Base-by-base conservation (phyloP, 37 sponge, comb jelly and placozoan species). In the Tethya wilhelma region DNA sequence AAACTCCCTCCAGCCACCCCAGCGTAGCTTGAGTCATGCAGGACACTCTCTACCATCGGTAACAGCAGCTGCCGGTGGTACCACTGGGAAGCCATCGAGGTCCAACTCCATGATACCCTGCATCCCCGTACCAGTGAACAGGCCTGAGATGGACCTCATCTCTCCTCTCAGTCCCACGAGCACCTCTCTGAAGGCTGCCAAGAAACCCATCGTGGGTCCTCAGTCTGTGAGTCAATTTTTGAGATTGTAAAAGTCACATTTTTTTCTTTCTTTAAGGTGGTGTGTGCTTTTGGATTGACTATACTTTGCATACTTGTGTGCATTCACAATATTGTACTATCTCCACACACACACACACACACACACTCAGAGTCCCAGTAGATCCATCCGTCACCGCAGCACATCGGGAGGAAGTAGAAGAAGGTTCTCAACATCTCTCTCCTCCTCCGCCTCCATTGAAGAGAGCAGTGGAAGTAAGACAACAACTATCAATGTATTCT, bases 111-210 rank as follows among this genome's bases (percentile, higher is more conserved):
- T 25, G 32, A 59, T 86, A 26, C 86, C 86, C 32, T 19, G 30
- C 30, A 86, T 86, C 3, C 86, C 86, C 33, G 28, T 86, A 2
- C 67, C 79, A 22, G 42, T 69, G 14, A 53, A 57, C 25, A 63
- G 71, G 8, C 74, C 73, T 3, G 74, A 79, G 41, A 53, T 79
- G 45, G 86, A 86, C 46, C 79, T 34, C 25, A 45, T 73, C 2
- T 69, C 78, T 39, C 79, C 77, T 0, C 73, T 73, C 43, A 59
- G 60, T 70, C 81, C 71, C 40, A 72, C 46, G 0, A 5, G 67
- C 0, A 40, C 82, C 30, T 85, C 86, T 28, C 78, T 38, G 38
- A 86, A 86, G 56, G 86, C 86, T 25, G 86, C 86, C 28, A 36
- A 66, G 32, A 75, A 64, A 28, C 86, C 86, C n/a, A 66, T 64